Percentiles rank a stretch among this genome's conserved stretches.
phyloP scores from a whole-genome alignment of 1,140 invertebrate species.

The Ruditapes philippinarum region DNA sequence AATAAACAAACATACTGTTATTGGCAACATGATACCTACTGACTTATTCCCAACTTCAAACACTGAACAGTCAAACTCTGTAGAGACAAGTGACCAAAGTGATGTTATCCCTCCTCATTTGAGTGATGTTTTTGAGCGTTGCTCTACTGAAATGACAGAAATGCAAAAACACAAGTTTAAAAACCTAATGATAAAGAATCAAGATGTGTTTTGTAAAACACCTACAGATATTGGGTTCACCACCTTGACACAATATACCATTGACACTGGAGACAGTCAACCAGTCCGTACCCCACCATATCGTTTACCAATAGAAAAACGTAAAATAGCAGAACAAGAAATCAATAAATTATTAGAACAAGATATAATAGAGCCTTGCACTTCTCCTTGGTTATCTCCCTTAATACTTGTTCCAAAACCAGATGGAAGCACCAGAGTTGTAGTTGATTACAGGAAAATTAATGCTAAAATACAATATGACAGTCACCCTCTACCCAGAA shows the following conservation, averaged over 20 bases:
- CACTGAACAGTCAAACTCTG: background rate
- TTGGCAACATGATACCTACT: slow-evolving; percentile 19
- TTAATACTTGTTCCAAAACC: slow-evolving; percentile 15
- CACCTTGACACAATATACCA: background rate
- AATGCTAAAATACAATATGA: slow-evolving; percentile 25
- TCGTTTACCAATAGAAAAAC: slow-evolving; percentile 8
- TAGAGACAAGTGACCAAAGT: background rate
- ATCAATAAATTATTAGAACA: slow-evolving; percentile 10
- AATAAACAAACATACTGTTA: background rate
- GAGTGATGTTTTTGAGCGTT: background rate
- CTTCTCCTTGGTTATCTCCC: slow-evolving; percentile 1
- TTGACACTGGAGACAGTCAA: slow-evolving; percentile 38
- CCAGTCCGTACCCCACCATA: background rate
- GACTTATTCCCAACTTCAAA: background rate
- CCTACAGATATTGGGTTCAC: slow-evolving; percentile 16
- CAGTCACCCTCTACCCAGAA: slow-evolving; percentile 33
- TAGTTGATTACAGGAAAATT: slow-evolving; percentile 39
- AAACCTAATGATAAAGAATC: slow-evolving; percentile 16
- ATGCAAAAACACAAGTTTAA: background rate
- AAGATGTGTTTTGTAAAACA: slow-evolving; percentile 28
- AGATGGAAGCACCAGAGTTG: background rate
- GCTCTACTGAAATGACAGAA: background rate
- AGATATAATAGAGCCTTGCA: slow-evolving; percentile 5
- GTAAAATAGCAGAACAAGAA: slow-evolving; percentile 19
- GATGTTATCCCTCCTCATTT: background rate